Percentiles rank a stretch among this genome's conserved stretches.
Evolutionary conservation across 2,888 invertebrate genomes (phyloP).

Genomic region (Strigamia maritima): DNA sequence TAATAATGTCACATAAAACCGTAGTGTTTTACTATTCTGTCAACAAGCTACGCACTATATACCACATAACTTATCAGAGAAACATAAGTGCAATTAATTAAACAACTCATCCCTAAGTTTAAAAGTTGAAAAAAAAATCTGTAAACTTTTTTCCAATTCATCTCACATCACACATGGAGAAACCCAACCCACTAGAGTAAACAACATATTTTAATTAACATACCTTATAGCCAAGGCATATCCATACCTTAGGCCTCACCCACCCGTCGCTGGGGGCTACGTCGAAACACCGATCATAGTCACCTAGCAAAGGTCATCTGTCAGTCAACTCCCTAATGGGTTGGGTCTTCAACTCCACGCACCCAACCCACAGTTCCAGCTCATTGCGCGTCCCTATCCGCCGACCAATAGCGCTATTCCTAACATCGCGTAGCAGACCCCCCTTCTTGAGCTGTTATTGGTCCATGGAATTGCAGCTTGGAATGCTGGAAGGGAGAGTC

Average conservation of each 20-base stretch:
- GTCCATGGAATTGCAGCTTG: neutral
- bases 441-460: neutral
- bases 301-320: slow-evolving; percentile 15
- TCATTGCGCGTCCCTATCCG: slow-evolving; percentile 13
- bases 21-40: neutral
- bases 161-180: slow-evolving; percentile 1
- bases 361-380: slow-evolving; percentile 5
- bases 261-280: slow-evolving; percentile 21
- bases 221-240: slow-evolving; percentile 17
- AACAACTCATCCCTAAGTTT: neutral
- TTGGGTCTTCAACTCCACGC: neutral
- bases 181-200: neutral
- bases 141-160: neutral
- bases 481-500: slow-evolving; percentile 23
- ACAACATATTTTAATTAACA: slow-evolving; percentile 26
- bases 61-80: slow-evolving; percentile 1
- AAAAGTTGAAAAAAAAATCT: neutral
- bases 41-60: neutral
- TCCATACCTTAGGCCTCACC: slow-evolving; percentile 26
- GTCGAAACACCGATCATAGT: slow-evolving; percentile 12
- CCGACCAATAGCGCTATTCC: neutral
- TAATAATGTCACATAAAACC: neutral
- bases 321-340: slow-evolving; percentile 16
- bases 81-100: neutral
- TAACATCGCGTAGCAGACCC: neutral